Evolutionary conservation across 2,113 vertebrate species (phyloP), one percentile per base, ranked within the genome.

Genomic region (Istiophorus platypterus): DNA sequence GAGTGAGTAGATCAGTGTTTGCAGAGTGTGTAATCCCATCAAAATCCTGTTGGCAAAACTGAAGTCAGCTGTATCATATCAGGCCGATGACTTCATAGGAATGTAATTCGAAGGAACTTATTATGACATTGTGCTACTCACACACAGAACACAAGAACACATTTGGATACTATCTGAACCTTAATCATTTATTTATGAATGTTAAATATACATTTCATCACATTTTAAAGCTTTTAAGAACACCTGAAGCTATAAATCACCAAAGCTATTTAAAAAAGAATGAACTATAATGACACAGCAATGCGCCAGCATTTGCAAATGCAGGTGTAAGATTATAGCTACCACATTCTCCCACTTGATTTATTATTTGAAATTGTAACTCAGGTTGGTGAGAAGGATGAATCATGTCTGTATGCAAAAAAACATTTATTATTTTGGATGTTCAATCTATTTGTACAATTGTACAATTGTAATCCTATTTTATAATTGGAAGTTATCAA

Each of bases 1-100:
- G 31, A 11, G 27, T 56, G 20, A 37, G 7, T 41, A 15, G 11
- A 26, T 47, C 47, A 18, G n/a, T 58, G 13, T 31, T 47, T 22
- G 54, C 62, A 56, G 22, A 14, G 47, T 41, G 49, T 80, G 54
- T 54, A 68, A 68, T 69, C 37, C 6, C 17, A 58, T 75, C 29
- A 77, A 77, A 73, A 56, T 34, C n/a, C 37, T 52, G 26, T 72
- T 49, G 45, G 18, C 22, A 39, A 12, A 74, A 64, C 49, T 52
- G 68, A 63, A 22, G 31, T 51, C 2, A 4, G 26, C 17, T 76
- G 8, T 41, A 68, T 42, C 6, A 22, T 31, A 18, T 78, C 29
- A 73, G 12, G 17, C 59, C 4, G 29, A 10, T 41, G 45, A 61
- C 17, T 59, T 27, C 54, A 63, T 15, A 56, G 13, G 7, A 56